A percentile compares a stretch with the other conserved stretches of the same genome.
These are phyloP conservation scores for Lycocorax pyrrhopterus DNA, from an alignment of 2,113 vertebrate genomes.

Conservation along the genomic window DNA sequence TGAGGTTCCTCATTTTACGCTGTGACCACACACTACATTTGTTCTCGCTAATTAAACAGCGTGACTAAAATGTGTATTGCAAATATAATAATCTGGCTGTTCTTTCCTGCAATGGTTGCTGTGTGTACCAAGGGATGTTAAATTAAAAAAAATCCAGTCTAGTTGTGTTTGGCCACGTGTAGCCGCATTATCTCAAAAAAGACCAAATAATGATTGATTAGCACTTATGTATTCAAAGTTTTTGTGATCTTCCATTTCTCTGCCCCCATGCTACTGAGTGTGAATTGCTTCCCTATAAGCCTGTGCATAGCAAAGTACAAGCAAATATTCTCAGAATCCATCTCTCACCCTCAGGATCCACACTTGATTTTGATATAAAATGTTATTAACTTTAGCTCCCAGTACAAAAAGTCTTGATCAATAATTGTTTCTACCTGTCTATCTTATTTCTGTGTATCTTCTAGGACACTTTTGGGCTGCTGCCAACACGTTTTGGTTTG, in stretches of 20 bases:
- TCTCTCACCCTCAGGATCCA: slow-evolving; percentile 38
- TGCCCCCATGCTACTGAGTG: background rate
- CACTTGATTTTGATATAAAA: slow-evolving; percentile 67
- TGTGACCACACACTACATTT: background rate
- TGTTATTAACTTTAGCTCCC: slow-evolving; percentile 65
- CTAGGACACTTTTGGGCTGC: slow-evolving; percentile 20
- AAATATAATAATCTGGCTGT: background rate
- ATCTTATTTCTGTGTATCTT: slow-evolving; percentile 44
- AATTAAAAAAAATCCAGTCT: background rate
- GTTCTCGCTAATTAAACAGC: background rate
- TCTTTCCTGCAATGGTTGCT: background rate
- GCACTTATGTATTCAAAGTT: background rate
- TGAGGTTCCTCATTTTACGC: background rate
- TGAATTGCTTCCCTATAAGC: background rate
- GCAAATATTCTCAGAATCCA: slow-evolving; percentile 43
- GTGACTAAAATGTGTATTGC: background rate
- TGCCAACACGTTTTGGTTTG: slow-evolving; percentile 4
- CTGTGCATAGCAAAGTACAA: background rate
- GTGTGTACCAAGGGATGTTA: background rate
- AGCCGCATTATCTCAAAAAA: background rate
- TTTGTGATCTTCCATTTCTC: background rate
- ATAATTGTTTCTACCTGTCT: slow-evolving; percentile 65
- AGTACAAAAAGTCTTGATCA: slow-evolving; percentile 65
- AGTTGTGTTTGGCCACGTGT: background rate
- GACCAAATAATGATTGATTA: background rate